Evolutionary conservation across 2,113 vertebrate species (phyloP).

Genomic region (Carassius gibelio): DNA sequence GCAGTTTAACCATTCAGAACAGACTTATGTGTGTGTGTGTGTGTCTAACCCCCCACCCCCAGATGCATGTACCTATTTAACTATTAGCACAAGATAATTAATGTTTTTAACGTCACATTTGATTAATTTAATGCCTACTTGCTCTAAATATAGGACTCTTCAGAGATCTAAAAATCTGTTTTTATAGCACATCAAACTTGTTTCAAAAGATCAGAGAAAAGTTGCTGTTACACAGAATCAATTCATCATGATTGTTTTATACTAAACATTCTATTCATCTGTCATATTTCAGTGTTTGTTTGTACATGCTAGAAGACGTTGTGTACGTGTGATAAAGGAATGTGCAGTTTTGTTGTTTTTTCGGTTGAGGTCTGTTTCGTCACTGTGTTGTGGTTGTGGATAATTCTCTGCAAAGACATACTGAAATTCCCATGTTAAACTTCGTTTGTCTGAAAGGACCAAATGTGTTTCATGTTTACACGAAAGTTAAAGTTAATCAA

Average conservation of each 20-base stretch:
- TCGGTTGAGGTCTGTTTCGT: not conserved
- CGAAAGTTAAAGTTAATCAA: slow-evolving; percentile 63
- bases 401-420: slow-evolving; percentile 2
- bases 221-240: not conserved
- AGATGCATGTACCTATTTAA: too few relatives aligned
- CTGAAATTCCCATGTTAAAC: slow-evolving; percentile 47
- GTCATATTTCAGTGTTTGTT: not conserved
- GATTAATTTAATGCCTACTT: not conserved
- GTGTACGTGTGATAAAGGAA: not conserved
- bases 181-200: not conserved
- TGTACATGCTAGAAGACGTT: not conserved
- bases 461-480: slow-evolving; percentile 71
- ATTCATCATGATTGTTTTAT: not conserved
- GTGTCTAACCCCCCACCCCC: too few relatives aligned
- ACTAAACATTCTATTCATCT: not conserved
- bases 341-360: not conserved
- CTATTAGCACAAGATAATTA: not conserved
- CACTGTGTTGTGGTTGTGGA: not conserved
- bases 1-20: too few relatives aligned
- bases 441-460: slow-evolving; percentile 55
- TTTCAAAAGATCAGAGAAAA: not conserved
- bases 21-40: too few relatives aligned
- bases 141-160: too few relatives aligned
- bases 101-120: not conserved
- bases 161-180: not conserved